These are phyloP conservation scores for Sminthopsis crassicaudata DNA, from an alignment of 2,113 vertebrate species.

Conservation along the genomic window DNA sequence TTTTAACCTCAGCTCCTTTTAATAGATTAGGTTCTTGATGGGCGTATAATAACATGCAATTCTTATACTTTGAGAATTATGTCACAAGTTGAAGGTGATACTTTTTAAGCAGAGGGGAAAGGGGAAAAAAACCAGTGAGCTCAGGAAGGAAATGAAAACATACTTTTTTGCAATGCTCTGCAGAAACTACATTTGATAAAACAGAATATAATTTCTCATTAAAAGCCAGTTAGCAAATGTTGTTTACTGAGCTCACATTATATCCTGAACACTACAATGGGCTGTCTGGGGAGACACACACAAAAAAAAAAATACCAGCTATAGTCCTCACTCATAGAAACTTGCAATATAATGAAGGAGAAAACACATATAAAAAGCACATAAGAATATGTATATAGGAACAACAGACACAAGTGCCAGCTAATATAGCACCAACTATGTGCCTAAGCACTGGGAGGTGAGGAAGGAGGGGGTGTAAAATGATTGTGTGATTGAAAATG, in stretches of 20 bases:
- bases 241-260: slow-evolving; percentile 1
- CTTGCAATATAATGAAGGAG: not conserved
- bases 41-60: not conserved
- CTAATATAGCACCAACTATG: not conserved
- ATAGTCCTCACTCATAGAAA: not conserved
- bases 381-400: not conserved
- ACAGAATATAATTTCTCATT: slow-evolving; percentile 21
- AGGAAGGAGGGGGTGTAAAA: not conserved
- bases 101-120: not conserved
- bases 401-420: slow-evolving; percentile 27
- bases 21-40: not conserved
- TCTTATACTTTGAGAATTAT: not conserved
- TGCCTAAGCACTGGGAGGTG: not conserved
- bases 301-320: not conserved
- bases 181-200: slow-evolving; percentile 19
- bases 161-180: not conserved
- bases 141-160: slow-evolving; percentile 15
- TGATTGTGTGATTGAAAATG: not conserved
- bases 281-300: not conserved
- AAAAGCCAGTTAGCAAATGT: slow-evolving; percentile 11
- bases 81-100: not conserved
- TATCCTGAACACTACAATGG: not conserved
- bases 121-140: not conserved
- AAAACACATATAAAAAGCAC: not conserved
- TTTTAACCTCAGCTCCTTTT: slow-evolving; percentile 11